phyloP scores from a whole-genome alignment of 92 coral and sea anemone genomes.

The Zoanthus sansibaricus region DNA sequence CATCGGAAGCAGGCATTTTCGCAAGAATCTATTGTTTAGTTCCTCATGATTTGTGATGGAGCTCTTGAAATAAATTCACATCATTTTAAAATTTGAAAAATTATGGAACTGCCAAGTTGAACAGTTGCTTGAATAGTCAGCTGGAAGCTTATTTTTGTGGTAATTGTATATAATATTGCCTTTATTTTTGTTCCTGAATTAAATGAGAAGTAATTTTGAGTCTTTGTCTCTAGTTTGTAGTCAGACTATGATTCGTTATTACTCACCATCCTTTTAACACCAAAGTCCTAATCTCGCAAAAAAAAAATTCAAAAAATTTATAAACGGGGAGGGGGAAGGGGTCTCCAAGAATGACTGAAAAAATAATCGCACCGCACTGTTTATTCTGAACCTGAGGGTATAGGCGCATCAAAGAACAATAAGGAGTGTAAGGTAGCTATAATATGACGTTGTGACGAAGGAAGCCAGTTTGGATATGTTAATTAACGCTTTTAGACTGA shows the following conservation, averaged over 20 bases:
- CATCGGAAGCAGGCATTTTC: background rate
- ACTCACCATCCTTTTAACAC: no score
- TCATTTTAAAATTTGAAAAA: background rate
- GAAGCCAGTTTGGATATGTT: no score
- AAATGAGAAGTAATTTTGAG: background rate
- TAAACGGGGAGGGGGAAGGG: no score
- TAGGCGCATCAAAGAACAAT: no score
- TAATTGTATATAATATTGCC: slow-evolving; percentile 43
- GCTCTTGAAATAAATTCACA: background rate
- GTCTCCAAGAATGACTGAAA: no score
- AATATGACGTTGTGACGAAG: no score
- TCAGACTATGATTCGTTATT: background rate
- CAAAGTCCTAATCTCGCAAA: no score
- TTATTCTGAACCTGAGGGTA: no score
- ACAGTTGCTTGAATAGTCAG: slow-evolving; percentile 14
- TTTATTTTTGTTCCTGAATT: slow-evolving; percentile 46
- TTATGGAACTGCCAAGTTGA: background rate
- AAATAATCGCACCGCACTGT: no score
- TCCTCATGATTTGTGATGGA: background rate
- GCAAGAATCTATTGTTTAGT: background rate
- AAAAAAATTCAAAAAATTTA: no score
- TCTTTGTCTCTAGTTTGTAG: background rate
- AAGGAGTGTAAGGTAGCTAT: no score
- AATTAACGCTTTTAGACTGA: no score
- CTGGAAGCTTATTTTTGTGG: slow-evolving; percentile 37